Conservation (phyloP, 2,888 invertebrate genomes). For the Creontiades dilutus region DNA sequence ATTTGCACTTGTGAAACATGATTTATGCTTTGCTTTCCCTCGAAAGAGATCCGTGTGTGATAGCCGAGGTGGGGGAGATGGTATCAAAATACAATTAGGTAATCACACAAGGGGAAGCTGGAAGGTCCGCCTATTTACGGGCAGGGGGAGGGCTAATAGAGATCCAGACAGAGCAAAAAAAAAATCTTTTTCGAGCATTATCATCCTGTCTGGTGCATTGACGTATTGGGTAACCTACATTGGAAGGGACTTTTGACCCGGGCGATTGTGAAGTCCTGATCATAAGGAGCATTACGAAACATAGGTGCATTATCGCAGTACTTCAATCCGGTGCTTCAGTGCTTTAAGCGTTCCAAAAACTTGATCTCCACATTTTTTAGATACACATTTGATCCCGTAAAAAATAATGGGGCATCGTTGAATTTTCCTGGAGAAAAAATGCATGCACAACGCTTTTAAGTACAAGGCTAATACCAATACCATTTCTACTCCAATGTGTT, state of each 20-base stretch:
- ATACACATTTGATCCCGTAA: too few relatives aligned
- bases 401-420: too few relatives aligned
- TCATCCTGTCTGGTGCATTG: neutral
- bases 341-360: too few relatives aligned
- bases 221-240: neutral
- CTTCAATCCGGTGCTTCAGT: too few relatives aligned
- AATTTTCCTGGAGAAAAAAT: too few relatives aligned
- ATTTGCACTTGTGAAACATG: constrained; percentile 60
- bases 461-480: too few relatives aligned
- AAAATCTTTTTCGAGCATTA: constrained; percentile 3
- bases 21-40: constrained; percentile 54
- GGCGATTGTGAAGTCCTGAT: neutral
- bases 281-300: too few relatives aligned
- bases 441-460: too few relatives aligned
- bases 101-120: constrained; percentile 28
- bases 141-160: neutral
- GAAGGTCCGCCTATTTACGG: constrained; percentile 26
- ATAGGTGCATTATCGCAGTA: too few relatives aligned
- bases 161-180: neutral
- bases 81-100: constrained; percentile 58
- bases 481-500: too few relatives aligned
- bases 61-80: constrained; percentile 41
- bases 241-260: constrained; percentile 5
- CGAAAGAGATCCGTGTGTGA: constrained; percentile 46
- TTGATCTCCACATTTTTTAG: too few relatives aligned